Percentiles rank a stretch among this genome's conserved stretches.
Conservation (phyloP, 2,888 invertebrate species). For the Ennomos erosarius region DNA sequence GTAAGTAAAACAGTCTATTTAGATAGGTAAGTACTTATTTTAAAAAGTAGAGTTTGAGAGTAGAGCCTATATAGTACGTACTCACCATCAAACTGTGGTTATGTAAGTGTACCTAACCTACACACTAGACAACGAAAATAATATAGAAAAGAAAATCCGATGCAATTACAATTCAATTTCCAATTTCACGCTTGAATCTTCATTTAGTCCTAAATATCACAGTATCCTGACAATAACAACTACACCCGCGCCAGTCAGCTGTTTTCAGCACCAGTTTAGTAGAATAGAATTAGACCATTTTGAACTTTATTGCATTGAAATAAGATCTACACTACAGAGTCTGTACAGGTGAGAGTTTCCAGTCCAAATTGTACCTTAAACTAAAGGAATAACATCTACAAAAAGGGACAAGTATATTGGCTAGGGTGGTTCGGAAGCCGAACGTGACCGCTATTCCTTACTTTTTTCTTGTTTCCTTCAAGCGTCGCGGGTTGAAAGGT, state of each 20-base stretch:
- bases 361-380: conserved; percentile 5
- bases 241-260: conserved; percentile 24
- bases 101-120: too few relatives aligned
- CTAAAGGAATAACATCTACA: background rate
- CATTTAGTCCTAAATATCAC: conserved; percentile 9
- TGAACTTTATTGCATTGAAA: background rate
- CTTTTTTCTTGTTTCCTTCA: conserved; percentile 3
- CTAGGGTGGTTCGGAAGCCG: conserved; percentile 10
- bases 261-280: conserved; percentile 1
- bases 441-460: conserved; percentile 16
- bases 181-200: conserved; percentile 18
- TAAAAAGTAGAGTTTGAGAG: too few relatives aligned
- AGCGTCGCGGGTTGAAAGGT: conserved; percentile 3
- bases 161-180: conserved; percentile 9
- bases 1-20: too few relatives aligned
- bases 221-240: conserved; percentile 4
- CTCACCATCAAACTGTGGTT: too few relatives aligned
- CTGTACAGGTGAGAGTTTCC: background rate
- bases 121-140: too few relatives aligned
- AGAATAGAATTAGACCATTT: background rate
- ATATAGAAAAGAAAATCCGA: too few relatives aligned
- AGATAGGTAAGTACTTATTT: too few relatives aligned
- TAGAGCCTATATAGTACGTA: too few relatives aligned
- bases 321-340: background rate
- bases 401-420: background rate